Percentiles rank a stretch among this genome's conserved stretches.
These are phyloP conservation scores for Ischnura elegans DNA, from an alignment of 2,888 invertebrate species.

Conservation along the genomic window DNA sequence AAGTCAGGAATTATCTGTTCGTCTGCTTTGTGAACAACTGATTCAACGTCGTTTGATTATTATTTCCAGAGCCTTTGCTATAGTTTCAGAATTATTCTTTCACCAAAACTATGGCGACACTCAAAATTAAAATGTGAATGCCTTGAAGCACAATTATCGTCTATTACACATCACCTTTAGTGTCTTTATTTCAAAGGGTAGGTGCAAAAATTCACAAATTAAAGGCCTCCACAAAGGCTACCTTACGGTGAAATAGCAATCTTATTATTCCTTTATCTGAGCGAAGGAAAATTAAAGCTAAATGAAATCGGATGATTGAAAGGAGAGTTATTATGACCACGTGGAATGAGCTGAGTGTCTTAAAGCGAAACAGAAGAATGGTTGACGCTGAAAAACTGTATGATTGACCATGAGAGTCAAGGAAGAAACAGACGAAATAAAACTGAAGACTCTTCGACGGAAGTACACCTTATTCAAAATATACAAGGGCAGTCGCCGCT, in stretches of 20 bases:
- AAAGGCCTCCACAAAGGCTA: background rate
- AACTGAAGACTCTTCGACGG: background rate
- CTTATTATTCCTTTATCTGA: background rate
- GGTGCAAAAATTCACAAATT: background rate
- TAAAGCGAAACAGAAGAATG: background rate
- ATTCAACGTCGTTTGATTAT: too few relatives aligned
- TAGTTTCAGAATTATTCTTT: too few relatives aligned
- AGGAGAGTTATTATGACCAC: background rate
- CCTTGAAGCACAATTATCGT: too few relatives aligned
- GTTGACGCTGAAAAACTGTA: background rate
- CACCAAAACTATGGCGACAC: too few relatives aligned
- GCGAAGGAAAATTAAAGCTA: background rate
- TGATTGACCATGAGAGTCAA: background rate
- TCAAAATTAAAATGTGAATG: too few relatives aligned
- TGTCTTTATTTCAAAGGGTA: background rate
- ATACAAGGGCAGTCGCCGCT: conserved; percentile 31
- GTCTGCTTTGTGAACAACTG: too few relatives aligned
- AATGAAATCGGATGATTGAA: background rate
- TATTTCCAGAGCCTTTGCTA: too few relatives aligned
- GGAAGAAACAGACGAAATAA: background rate
- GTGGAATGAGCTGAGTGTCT: background rate
- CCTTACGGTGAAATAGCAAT: background rate
- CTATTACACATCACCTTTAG: too few relatives aligned
- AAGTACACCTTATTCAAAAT: background rate
- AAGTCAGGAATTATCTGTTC: too few relatives aligned